Percentiles rank a stretch among this genome's conserved stretches.
These are phyloP conservation scores for Pogonomyrmex barbatus DNA, from an alignment of 1,140 invertebrate species.

Conservation along the genomic window DNA sequence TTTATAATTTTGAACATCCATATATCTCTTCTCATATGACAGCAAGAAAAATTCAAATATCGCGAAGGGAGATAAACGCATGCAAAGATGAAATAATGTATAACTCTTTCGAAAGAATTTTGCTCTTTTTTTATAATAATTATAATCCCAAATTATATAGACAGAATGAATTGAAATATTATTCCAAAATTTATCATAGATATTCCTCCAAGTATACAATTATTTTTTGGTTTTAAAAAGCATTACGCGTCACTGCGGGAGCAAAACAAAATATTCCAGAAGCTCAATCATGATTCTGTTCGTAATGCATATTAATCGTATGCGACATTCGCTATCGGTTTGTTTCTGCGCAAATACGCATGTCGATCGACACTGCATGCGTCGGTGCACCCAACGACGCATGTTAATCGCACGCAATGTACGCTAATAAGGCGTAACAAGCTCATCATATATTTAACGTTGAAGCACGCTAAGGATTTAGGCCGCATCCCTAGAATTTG, in stretches of 20 bases:
- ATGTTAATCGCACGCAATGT: conserved; percentile 42
- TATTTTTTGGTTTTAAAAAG: neutral
- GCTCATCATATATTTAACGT: conserved; percentile 30
- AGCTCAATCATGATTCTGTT: neutral
- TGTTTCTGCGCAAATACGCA: neutral
- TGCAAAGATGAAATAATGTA: neutral
- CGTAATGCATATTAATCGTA: conserved; percentile 35
- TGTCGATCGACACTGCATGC: neutral
- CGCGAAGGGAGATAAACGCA: neutral
- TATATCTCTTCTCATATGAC: too few species aligned
- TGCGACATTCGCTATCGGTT: neutral
- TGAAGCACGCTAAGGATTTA: conserved; percentile 23
- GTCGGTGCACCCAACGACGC: neutral
- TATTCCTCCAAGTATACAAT: neutral
- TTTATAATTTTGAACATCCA: neutral
- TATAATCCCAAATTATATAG: neutral
- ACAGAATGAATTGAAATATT: neutral
- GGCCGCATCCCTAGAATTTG: conserved; percentile 1
- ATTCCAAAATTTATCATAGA: neutral
- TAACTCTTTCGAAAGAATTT: neutral
- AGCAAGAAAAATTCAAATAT: neutral
- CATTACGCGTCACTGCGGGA: neutral
- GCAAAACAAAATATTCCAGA: conserved; percentile 17
- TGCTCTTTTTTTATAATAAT: neutral
- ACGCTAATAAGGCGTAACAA: conserved; percentile 46